phyloP scores from a whole-genome alignment of 2,113 vertebrate genomes.

The Scomber japonicus region DNA sequence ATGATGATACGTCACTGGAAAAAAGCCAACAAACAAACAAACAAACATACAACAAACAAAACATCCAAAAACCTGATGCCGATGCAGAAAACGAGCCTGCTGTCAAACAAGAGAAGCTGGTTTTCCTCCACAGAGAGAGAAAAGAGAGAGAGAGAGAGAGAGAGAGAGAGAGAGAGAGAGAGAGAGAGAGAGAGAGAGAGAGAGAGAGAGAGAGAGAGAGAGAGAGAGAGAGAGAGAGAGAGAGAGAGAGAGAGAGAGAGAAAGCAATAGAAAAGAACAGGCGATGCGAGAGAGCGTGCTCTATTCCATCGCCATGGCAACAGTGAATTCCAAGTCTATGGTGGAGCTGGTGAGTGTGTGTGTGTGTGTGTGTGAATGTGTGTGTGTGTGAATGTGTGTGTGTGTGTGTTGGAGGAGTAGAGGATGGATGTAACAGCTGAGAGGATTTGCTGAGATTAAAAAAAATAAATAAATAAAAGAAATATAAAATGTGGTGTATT shows the following conservation, averaged over 20 bases:
- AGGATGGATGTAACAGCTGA: constrained; percentile 71
- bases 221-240: constrained; percentile 39
- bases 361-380: constrained; percentile 16
- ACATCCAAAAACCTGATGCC: constrained; percentile 37
- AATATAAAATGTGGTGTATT: constrained; percentile 36
- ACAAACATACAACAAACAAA: constrained; percentile 19
- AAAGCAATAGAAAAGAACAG: constrained; percentile 74
- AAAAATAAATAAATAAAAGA: constrained; percentile 13
- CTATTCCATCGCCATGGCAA: constrained; percentile 84
- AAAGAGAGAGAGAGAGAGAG: constrained; percentile 28
- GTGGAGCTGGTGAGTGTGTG: constrained; percentile 62
- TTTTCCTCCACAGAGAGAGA: constrained; percentile 41
- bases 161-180: constrained; percentile 35
- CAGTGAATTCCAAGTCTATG: constrained; percentile 84
- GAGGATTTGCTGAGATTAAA: constrained; percentile 66
- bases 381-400: background rate
- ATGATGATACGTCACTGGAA: background rate
- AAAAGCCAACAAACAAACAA: constrained; percentile 12
- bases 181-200: constrained; percentile 40
- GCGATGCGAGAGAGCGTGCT: constrained; percentile 76
- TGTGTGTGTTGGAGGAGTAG: constrained; percentile 41
- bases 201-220: constrained; percentile 29
- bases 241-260: constrained; percentile 33
- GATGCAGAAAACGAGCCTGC: constrained; percentile 2
- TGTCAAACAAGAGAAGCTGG: constrained; percentile 52